Evolutionary conservation across 35 echinoderm and acorn worm species (phyloP), one percentile per base, ranked within the genome.

Genomic region (Holothuria glaberrima): DNA sequence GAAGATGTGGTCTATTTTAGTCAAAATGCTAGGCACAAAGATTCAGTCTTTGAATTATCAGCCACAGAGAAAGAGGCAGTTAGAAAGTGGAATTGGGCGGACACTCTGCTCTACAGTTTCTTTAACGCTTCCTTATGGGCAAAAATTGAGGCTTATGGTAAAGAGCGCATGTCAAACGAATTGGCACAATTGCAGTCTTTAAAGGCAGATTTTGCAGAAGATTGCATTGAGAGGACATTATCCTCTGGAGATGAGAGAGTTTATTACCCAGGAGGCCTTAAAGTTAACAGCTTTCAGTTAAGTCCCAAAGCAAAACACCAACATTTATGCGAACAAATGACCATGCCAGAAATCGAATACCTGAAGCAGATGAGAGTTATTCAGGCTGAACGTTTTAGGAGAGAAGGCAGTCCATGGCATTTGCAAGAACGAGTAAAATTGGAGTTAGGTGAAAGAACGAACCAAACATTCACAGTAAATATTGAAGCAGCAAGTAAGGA

Each of bases 71-170:
- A 57, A 28, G 84, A 64, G 1, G 69, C 83, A 75, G 93, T 85
- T 1, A 20, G 69, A 44, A 32, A 74, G 48, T 97, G 94, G 94
- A 97, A 97, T 76, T 57, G 33, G 30, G 91, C 82, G 7, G 94
- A 97, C 75, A 60, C 72, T 36, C 71, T 90, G 44, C 67, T 97
- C 9, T 97, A 93, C 54, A 66, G 82, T 18, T 64, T 88, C 54
- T 97, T 97, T 69, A 97, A 97, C 35, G 68, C 27, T 48, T 89
- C 91, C 0, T 83, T 97, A 14, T 93, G 94, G 94, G n/a, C 75
- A 18, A 97, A 93, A 71, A 86, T 97, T 9, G 58, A 57, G 0
- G 91, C 70, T 1, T 97, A 86, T 68, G 94, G 94, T 24, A 58
- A 73, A 19, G 94, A 95, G 24, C 64, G 81, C 4, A 95, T 95